phyloP scores from a whole-genome alignment of 2,888 invertebrate species.

The Mystacides longicornis region DNA sequence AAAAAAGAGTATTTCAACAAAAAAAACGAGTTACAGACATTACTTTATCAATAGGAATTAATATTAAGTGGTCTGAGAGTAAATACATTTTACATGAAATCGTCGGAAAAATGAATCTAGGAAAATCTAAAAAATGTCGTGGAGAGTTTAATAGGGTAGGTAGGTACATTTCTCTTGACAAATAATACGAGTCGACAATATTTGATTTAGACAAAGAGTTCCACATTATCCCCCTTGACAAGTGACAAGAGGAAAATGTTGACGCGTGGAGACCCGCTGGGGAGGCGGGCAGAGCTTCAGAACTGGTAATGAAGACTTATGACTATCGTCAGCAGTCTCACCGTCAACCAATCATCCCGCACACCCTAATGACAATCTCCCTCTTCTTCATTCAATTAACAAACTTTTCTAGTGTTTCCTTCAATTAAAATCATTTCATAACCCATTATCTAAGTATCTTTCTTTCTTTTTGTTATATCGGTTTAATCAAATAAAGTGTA shows the following conservation, averaged over 20 bases:
- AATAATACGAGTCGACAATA: not conserved
- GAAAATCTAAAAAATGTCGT: not conserved
- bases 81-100: no score
- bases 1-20: no score
- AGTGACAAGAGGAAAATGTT: slow-evolving; percentile 19
- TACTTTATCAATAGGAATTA: no score
- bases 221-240: slow-evolving; percentile 9
- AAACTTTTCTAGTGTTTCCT: slow-evolving; percentile 1
- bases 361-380: not conserved
- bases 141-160: not conserved
- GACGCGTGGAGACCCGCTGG: slow-evolving; percentile 22
- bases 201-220: slow-evolving; percentile 2
- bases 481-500: no score
- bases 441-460: no score
- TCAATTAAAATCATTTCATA: not conserved
- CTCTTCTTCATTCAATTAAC: not conserved
- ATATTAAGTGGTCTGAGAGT: no score
- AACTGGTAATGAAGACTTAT: slow-evolving; percentile 25
- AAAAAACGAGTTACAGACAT: no score
- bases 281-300: not conserved
- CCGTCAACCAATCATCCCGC: slow-evolving; percentile 13
- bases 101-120: no score
- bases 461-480: no score
- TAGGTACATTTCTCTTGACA: not conserved
- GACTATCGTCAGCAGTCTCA: slow-evolving; percentile 25